phyloP scores from a whole-genome alignment of 2,888 invertebrate species.

The Conomelus anceps region DNA sequence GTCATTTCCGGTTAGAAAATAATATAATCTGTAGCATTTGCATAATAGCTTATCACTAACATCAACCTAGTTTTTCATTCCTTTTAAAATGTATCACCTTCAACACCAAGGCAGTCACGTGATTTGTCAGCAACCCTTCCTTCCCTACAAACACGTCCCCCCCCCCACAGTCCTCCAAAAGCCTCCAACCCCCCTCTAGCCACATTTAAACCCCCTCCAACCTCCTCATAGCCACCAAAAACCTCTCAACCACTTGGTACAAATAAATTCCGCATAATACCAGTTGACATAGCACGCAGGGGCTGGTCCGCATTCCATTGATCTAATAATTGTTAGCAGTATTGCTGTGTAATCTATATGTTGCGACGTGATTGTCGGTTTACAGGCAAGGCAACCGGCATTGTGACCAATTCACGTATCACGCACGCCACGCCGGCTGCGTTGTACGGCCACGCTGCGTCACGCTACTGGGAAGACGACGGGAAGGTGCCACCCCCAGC shows the following conservation, averaged over 20 bases:
- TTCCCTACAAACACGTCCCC: too few species aligned
- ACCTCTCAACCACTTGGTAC: too few species aligned
- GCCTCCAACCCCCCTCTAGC: too few species aligned
- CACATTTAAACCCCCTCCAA: too few species aligned
- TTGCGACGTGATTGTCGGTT: slow-evolving; percentile 9
- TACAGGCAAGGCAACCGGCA: slow-evolving; percentile 69
- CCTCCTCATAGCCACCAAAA: too few species aligned
- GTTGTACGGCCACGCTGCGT: slow-evolving; percentile 65
- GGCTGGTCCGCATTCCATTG: background rate
- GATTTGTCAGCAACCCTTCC: background rate
- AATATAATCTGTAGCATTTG: too few species aligned
- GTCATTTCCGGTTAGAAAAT: too few species aligned
- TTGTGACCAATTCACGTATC: slow-evolving; percentile 71
- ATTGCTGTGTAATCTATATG: background rate
- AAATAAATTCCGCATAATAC: background rate
- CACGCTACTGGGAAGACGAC: slow-evolving; percentile 73
- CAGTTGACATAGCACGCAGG: background rate
- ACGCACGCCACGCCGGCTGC: slow-evolving; percentile 76
- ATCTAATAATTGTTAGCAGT: background rate
- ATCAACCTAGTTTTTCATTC: too few species aligned
- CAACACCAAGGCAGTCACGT: background rate
- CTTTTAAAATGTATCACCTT: too few species aligned
- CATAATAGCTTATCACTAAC: too few species aligned
- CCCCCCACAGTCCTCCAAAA: too few species aligned
- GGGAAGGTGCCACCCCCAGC: slow-evolving; percentile 64